Evolutionary conservation across 92 coral and sea anemone species (phyloP).

Genomic region (Palythoa caribaeorum): DNA sequence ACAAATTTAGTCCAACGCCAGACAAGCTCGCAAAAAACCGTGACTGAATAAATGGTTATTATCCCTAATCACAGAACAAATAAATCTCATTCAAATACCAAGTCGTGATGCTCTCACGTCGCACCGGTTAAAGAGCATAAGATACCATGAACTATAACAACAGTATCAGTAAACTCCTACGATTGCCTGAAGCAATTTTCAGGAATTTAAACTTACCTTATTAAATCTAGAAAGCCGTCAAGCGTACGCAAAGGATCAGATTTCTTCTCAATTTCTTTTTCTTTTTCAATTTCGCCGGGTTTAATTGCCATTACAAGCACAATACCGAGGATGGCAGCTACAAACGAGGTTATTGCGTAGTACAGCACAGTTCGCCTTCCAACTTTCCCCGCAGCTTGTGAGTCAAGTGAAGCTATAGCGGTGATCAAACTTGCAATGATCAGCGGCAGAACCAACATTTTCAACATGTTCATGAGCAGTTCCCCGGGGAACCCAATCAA

Average conservation of each 20-base stretch:
- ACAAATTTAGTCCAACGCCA: background rate
- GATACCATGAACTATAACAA: too few species aligned
- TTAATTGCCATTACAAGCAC: conserved; percentile 84
- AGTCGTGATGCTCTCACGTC: too few species aligned
- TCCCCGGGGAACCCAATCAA: conserved; percentile 94
- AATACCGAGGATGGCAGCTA: conserved; percentile 89
- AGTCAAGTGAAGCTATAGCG: conserved; percentile 87
- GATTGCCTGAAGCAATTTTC: too few species aligned
- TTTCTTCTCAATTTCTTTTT: conserved; percentile 47
- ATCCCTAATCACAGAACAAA: too few species aligned
- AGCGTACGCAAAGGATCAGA: conserved; percentile 77
- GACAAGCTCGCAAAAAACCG: background rate
- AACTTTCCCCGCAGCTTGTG: conserved; percentile 88
- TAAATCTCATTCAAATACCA: too few species aligned
- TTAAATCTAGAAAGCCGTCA: conserved; percentile 89
- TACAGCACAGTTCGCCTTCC: conserved; percentile 92
- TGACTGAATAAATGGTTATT: background rate
- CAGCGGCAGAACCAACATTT: conserved; percentile 86
- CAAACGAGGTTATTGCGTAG: conserved; percentile 76
- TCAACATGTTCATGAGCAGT: conserved; percentile 90
- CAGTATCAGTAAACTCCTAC: too few species aligned
- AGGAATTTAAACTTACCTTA: conserved; percentile 65
- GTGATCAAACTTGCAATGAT: conserved; percentile 87
- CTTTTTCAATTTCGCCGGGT: conserved; percentile 82
- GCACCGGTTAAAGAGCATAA: too few species aligned